A percentile compares a stretch with the other conserved stretches of the same genome.
Conservation (phyloP, 2,113 vertebrate species). For the Psilopsiagon aymara region DNA sequence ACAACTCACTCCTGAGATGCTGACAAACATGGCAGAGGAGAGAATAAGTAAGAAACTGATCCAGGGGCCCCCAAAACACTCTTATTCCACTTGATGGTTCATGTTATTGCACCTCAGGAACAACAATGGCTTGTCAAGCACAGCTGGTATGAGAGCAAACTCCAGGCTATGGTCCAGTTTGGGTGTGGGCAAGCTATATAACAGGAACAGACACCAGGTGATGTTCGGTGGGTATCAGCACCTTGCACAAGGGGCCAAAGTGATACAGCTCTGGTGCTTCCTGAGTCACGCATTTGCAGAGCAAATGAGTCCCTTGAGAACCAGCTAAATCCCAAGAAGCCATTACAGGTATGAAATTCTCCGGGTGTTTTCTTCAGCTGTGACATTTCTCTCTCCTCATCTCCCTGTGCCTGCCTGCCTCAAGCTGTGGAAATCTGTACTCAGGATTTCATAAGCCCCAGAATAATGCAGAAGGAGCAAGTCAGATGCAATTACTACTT, state of each 20-base stretch:
- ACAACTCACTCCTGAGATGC: conserved; percentile 26
- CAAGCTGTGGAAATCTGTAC: neutral
- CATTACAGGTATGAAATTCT: neutral
- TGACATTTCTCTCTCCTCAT: neutral
- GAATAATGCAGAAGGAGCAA: neutral
- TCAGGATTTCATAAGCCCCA: neutral
- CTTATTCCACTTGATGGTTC: neutral
- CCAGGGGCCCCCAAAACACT: neutral
- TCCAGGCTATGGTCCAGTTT: neutral
- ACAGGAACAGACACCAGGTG: neutral
- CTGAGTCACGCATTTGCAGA: neutral
- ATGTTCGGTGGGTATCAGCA: neutral
- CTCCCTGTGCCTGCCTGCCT: neutral
- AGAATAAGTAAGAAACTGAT: neutral
- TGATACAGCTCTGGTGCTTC: neutral
- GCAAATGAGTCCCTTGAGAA: neutral
- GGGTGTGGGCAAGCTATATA: neutral
- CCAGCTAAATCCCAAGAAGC: neutral
- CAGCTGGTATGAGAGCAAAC: rapidly evolving
- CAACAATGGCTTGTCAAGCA: neutral
- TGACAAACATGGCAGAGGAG: neutral
- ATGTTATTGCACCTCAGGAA: neutral
- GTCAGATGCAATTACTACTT: neutral
- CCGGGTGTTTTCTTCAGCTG: neutral
- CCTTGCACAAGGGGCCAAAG: rapidly evolving